phyloP scores from a whole-genome alignment of 2,113 vertebrate species.

The Puffinus mauretanicus region DNA sequence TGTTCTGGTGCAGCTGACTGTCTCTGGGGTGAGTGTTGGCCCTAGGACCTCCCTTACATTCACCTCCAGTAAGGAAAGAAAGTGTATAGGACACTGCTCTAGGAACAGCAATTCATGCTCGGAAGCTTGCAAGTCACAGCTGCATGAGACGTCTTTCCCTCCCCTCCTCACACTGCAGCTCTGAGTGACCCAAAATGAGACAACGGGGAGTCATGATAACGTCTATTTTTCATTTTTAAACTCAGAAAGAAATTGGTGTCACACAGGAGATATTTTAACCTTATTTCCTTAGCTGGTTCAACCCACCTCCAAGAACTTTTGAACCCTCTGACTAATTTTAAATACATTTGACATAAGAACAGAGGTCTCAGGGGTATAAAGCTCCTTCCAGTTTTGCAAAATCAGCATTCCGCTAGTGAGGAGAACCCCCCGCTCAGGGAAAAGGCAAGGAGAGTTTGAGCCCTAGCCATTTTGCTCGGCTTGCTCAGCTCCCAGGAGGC shows the following conservation, averaged over 20 bases:
- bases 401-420: background rate
- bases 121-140: background rate
- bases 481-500: background rate
- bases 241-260: background rate
- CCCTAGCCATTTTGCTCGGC: background rate
- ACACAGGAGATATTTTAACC: background rate
- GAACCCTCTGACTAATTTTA: background rate
- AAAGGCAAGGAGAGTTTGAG: background rate
- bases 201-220: rapidly evolving
- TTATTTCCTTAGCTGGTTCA: background rate
- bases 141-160: background rate
- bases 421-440: background rate
- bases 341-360: background rate
- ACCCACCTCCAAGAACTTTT: background rate
- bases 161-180: background rate
- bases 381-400: background rate
- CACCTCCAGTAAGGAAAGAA: background rate
- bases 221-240: background rate
- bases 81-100: background rate
- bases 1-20: background rate
- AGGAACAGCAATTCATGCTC: background rate
- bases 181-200: background rate
- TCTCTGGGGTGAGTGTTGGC: background rate
- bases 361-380: background rate
- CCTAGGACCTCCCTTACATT: background rate